These are phyloP conservation scores for honey bee (Apis mellifera) DNA, from an alignment of 1,140 invertebrate species.

Conservation along the genomic window Amel_HAv3.1 CM009931.2:25362001-25362500, in stretches of 20 bases:
- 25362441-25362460: no score
- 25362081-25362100: conserved; percentile 39
- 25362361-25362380: background rate
- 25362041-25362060: conserved; percentile 48
- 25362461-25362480: no score
- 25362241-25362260: background rate
- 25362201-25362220: no score
- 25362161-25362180: background rate
- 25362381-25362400: background rate
- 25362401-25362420: no score
- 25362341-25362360: background rate
- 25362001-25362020: conserved; percentile 14
- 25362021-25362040: conserved; percentile 43
- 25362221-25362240: no score
- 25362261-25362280: background rate
- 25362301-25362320: background rate
- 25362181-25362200: no score
- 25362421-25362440: no score
- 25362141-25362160: background rate
- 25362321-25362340: background rate
- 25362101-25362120: conserved; percentile 41
- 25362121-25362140: background rate
- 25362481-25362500: no score
- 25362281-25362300: background rate
- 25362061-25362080: conserved; percentile 50